These are phyloP conservation scores for Drosophila biarmipes DNA, from an alignment of 1,140 invertebrate genomes.

Conservation along the genomic window DNA sequence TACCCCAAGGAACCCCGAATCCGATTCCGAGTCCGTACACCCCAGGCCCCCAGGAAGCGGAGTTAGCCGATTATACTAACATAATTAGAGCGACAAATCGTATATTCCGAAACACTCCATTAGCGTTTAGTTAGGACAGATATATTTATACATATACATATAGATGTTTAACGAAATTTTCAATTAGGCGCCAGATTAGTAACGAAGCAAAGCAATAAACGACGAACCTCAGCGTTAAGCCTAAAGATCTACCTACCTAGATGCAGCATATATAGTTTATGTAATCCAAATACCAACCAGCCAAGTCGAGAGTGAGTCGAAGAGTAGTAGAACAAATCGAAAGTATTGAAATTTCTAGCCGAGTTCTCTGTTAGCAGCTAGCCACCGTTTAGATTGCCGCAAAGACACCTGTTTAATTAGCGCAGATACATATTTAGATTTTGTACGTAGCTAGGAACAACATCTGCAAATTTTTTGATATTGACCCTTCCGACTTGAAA, in stretches of 20 bases:
- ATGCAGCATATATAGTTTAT: conserved; percentile 58
- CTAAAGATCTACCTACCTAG: conserved; percentile 58
- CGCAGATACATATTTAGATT: conserved; percentile 36
- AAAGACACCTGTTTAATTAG: conserved; percentile 14
- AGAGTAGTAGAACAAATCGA: conserved; percentile 13
- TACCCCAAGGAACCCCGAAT: conserved; percentile 22
- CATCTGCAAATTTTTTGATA: conserved; percentile 45
- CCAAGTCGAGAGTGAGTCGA: conserved; percentile 38
- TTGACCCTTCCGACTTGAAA: conserved; percentile 25
- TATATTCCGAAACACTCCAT: conserved; percentile 82
- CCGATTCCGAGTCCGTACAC: conserved; percentile 16
- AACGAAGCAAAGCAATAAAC: conserved; percentile 73
- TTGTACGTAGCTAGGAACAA: conserved; percentile 40
- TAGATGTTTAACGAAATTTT: conserved; percentile 51
- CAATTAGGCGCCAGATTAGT: conserved; percentile 37
- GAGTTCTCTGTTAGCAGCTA: conserved; percentile 26
- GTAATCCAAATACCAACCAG: conserved; percentile 22
- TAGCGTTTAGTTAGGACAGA: conserved; percentile 78
- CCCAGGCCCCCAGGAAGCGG: conserved; percentile 20
- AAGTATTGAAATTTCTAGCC: conserved; percentile 61
- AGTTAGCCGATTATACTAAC: conserved; percentile 24
- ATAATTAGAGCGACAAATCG: conserved; percentile 41
- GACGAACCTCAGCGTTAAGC: conserved; percentile 77
- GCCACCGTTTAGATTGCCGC: conserved; percentile 26
- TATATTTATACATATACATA: conserved; percentile 56